Evolutionary conservation across 2,113 vertebrate species (phyloP), one percentile per base, ranked within the genome.

Genomic region (Narcine bancroftii): DNA sequence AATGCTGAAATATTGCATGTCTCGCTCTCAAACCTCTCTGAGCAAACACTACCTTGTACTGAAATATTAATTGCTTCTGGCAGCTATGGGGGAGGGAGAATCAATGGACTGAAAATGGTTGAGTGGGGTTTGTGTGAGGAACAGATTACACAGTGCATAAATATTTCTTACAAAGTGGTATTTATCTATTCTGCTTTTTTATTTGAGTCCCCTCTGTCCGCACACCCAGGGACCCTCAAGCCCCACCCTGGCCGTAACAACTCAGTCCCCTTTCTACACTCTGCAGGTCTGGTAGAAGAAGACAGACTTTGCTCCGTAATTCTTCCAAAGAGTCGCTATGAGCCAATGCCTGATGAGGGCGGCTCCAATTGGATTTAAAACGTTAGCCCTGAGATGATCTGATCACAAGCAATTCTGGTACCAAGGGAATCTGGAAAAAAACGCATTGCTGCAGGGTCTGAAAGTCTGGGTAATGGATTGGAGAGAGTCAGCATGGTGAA

Each of bases 61-160:
- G 96, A 96, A 96, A 97, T 97, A 97, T 97, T 96, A 96, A 96
- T 95, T 94, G 94, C 94, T 93, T 93, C 95, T 93, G 95, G 94
- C 95, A 95, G 93, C 94, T 96, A 94, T 10, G 42, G 95, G 91
- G 60, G 93, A 93, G 93, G 93, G 5, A 93, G 94, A 95, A 95
- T 95, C 95, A 94, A 45, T 93, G 92, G 11, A 92, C 93, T 47
- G 13, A 53, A 87, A 87, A 21, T 19, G 33, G 33, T n/a, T 21
- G 53, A 60, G 50, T 36, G 81, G n/a, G 29, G 15, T 60, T 60
- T 60, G 50, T 87, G 92, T 94, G 94, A 95, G 94, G 93, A 93
- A 94, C 94, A 96, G 96, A 96, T 96, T 96, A 95, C 93, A 92
- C 93, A 92, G 92, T 33, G 92, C 94, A 95, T 96, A 95, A 96